phyloP scores from a whole-genome alignment of 2,888 invertebrate genomes.

The Notocelia uddmanniana region DNA sequence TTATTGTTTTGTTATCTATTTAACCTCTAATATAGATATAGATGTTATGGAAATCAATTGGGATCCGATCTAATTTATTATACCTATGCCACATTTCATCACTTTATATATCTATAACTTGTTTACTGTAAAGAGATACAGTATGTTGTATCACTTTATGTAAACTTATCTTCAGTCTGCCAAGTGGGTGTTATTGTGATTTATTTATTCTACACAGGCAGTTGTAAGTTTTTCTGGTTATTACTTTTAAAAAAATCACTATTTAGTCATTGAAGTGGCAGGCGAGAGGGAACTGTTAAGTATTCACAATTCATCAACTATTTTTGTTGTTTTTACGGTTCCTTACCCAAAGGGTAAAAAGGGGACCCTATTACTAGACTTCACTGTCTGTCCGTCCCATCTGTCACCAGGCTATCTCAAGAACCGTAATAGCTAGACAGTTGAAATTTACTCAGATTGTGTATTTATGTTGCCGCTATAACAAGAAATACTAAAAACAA shows the following conservation, averaged over 20 bases:
- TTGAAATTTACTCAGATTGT: too few species aligned
- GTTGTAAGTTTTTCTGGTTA: background rate
- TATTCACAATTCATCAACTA: too few species aligned
- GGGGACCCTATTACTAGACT: too few species aligned
- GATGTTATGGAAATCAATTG: conserved; percentile 17
- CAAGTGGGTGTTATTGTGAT: too few species aligned
- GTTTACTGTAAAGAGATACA: background rate
- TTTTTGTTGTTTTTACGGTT: too few species aligned
- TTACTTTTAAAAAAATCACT: background rate
- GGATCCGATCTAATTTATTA: background rate
- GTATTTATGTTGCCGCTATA: too few species aligned
- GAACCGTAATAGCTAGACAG: too few species aligned
- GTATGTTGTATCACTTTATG: background rate
- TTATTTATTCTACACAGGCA: too few species aligned
- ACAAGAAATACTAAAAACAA: too few species aligned
- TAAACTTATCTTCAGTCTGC: background rate
- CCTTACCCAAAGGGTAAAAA: too few species aligned
- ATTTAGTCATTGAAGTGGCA: background rate
- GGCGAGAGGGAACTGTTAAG: background rate
- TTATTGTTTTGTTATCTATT: conserved; percentile 30
- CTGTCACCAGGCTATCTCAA: too few species aligned
- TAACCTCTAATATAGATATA: conserved; percentile 35
- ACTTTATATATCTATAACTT: conserved; percentile 4
- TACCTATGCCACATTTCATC: background rate
- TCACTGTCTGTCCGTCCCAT: too few species aligned